Evolutionary conservation across 2,113 vertebrate species (phyloP).

Genomic region (Prochilodus magdalenae): DNA sequence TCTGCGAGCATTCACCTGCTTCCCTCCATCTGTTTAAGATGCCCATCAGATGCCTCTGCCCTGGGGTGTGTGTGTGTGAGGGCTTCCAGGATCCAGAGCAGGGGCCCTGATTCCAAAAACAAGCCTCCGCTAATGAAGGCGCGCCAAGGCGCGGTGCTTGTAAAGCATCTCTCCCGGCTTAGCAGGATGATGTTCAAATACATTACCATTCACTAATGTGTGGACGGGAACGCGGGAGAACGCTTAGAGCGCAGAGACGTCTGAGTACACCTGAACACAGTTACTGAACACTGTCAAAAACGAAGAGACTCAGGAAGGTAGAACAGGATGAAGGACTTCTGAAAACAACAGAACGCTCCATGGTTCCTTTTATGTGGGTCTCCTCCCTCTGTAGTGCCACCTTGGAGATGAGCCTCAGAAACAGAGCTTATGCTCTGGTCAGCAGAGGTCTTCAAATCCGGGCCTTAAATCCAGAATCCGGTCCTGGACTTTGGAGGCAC

Average conservation of each 20-base stretch:
- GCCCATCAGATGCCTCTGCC: background rate
- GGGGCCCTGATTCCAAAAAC: too few relatives aligned
- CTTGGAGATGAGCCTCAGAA: too few relatives aligned
- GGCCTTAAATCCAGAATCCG: too few relatives aligned
- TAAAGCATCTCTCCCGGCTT: background rate
- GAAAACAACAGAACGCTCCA: background rate
- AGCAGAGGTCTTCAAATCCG: too few relatives aligned
- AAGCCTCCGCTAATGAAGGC: too few relatives aligned
- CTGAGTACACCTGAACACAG: background rate
- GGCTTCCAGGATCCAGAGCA: background rate
- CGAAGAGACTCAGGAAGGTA: too few relatives aligned
- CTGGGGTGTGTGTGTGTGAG: background rate
- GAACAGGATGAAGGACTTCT: background rate
- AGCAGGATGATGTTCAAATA: slow-evolving; percentile 14
- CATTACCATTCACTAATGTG: slow-evolving; percentile 17
- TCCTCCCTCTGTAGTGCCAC: too few relatives aligned
- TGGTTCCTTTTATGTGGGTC: background rate
- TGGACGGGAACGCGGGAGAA: background rate
- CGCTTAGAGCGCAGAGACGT: background rate
- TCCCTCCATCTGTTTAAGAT: slow-evolving; percentile 17
- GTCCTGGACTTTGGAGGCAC: too few relatives aligned
- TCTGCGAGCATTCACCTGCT: background rate
- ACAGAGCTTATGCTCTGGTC: too few relatives aligned
- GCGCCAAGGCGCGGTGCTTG: background rate
- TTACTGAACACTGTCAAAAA: too few relatives aligned